Evolutionary conservation across 2,113 vertebrate genomes (phyloP), one percentile per base, ranked within the genome.

Genomic region (Nycticryphes semicollaris): DNA sequence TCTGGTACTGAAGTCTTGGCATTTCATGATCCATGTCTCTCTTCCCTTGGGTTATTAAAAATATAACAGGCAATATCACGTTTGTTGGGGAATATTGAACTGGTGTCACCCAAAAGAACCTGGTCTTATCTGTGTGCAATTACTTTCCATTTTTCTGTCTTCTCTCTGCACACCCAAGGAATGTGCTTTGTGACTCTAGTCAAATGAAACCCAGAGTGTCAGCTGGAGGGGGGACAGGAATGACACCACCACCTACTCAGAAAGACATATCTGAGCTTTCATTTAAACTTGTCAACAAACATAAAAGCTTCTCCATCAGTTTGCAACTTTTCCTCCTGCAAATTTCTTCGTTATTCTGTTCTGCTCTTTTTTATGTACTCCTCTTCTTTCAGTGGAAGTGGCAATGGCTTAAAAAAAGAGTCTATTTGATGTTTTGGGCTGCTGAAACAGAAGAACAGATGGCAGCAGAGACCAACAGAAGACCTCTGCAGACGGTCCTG

Each of bases 211-310:
- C 22, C 57, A 68, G 59, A 30, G 78, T 23, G 59, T 47, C 70
- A 76, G 15, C 25, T 88, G 72, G 39, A 92, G 25, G 15, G 18
- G 15, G 9, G 25, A 87, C 9, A 82, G 35, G 22, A 96, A 16
- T 0, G 0, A 83, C 77, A 90, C 9, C 23, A 67, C 37, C 31
- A 72, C 47, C 80, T 69, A 92, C 45, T 90, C 43, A 33, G 68
- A 96, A 87, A 88, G 31, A 27, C 23, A 43, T 25, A 76, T 45
- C 67, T 79, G 79, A 86, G 64, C 87, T 97, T 89, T 93, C 43
- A 80, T 79, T 95, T 92, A 95, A 95, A 91, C 45, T 80, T 93
- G 91, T 87, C 90, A 97, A 83, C 68, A 93, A 93, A 67, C 20
- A 84, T 57, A 77, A 96, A 90, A 87, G 30, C 13, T 62, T 56